Evolutionary conservation across 1,140 invertebrate genomes (phyloP).

Genomic region (Pachypeltis micranthus): DNA sequence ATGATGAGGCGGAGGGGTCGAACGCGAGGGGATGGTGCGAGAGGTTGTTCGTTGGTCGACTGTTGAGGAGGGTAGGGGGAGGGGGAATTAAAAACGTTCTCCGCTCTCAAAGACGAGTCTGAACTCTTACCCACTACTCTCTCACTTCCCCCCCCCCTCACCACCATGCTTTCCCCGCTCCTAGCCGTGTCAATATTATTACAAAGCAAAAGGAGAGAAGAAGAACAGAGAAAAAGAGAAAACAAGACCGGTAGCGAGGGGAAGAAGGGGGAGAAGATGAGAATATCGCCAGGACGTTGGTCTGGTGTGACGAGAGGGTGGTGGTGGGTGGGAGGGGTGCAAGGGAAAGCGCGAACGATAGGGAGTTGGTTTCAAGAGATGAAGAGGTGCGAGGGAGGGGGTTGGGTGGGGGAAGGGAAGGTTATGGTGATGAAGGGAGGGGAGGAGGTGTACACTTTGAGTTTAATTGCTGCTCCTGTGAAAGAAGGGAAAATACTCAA

Average conservation of each 20-base stretch:
- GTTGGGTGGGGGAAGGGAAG: neutral
- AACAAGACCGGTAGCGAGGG: neutral
- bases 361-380: too few species aligned
- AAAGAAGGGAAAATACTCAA: slow-evolving; percentile 1
- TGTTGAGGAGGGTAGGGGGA: neutral
- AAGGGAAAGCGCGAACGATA: too few species aligned
- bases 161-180: too few species aligned
- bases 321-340: too few species aligned
- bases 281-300: too few species aligned
- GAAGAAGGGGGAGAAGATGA: neutral
- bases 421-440: neutral
- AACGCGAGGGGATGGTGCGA: neutral
- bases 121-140: too few species aligned
- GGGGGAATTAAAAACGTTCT: slow-evolving; percentile 8
- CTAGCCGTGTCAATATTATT: slow-evolving; percentile 14
- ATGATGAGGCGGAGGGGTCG: too few species aligned
- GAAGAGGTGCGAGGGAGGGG: too few species aligned
- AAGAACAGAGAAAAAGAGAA: neutral
- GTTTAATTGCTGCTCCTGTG: slow-evolving; percentile 11
- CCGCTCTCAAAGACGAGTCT: slow-evolving; percentile 9
- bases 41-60: neutral
- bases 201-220: slow-evolving; percentile 3
- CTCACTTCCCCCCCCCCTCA: too few species aligned
- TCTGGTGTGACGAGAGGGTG: too few species aligned
- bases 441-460: slow-evolving; percentile 10